These are phyloP conservation scores for Gephyroberyx darwinii DNA, from an alignment of 2,797 vertebrate genomes.

Conservation along the genomic window DNA sequence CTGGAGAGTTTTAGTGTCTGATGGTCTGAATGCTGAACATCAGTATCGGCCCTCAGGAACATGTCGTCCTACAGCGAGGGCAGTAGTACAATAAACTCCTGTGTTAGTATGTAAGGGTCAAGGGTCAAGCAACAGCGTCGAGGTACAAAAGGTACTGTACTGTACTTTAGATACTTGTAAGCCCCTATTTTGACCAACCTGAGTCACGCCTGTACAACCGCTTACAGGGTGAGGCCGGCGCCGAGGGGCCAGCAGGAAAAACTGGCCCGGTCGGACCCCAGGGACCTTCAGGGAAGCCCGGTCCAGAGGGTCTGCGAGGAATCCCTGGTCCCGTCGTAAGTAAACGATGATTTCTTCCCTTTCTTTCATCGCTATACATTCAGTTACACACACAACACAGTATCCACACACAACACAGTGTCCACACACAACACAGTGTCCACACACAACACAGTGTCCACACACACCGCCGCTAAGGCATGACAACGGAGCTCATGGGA, in stretches of 20 bases:
- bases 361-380: conserved; percentile 1
- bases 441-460: conserved; percentile 18
- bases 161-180: not conserved
- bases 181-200: not conserved
- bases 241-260: conserved; percentile 94
- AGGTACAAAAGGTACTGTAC: too few species aligned
- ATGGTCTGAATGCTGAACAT: too few species aligned
- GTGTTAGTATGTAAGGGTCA: too few species aligned
- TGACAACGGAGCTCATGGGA: conserved; percentile 73
- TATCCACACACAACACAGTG: not conserved
- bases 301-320: conserved; percentile 94
- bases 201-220: conserved; percentile 3
- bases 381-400: conserved; percentile 3
- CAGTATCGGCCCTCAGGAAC: too few species aligned
- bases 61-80: too few species aligned
- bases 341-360: conserved; percentile 13
- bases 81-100: too few species aligned
- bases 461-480: conserved; percentile 38
- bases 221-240: conserved; percentile 90
- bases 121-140: too few species aligned
- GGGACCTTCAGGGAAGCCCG: conserved; percentile 94
- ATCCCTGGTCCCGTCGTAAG: conserved; percentile 97
- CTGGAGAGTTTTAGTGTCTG: too few species aligned
- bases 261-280: conserved; percentile 97
- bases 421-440: conserved; percentile 28